phyloP scores from a whole-genome alignment of 2,113 vertebrate species.

The Gavia stellata region DNA sequence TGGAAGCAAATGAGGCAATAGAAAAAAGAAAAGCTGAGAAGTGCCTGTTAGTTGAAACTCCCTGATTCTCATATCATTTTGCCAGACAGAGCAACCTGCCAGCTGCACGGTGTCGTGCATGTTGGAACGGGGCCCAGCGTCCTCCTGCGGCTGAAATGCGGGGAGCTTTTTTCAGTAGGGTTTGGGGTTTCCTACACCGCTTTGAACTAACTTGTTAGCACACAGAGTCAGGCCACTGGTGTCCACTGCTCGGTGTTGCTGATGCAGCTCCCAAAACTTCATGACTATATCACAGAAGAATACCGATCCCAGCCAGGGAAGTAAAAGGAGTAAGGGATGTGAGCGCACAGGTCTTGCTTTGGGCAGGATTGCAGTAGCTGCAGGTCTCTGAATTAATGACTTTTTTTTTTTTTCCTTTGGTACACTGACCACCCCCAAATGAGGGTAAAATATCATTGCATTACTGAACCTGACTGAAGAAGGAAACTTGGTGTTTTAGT shows the following conservation, averaged over 20 bases:
- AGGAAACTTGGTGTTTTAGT: neutral
- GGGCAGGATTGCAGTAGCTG: neutral
- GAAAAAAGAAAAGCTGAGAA: neutral
- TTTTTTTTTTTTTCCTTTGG: too few species aligned
- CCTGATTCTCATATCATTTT: neutral
- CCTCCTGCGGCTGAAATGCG: neutral
- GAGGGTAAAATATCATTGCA: neutral
- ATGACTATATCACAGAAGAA: neutral
- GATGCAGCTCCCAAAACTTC: neutral
- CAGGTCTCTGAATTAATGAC: neutral
- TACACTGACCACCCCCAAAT: neutral
- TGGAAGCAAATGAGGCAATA: neutral
- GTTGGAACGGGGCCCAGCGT: fast-evolving
- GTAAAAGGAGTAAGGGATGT: neutral
- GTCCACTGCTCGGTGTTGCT: neutral
- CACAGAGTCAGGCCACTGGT: neutral
- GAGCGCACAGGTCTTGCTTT: neutral
- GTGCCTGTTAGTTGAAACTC: neutral
- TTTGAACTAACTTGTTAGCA: neutral
- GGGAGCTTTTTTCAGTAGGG: neutral
- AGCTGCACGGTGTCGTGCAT: fast-evolving
- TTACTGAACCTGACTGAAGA: neutral
- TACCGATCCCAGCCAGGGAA: too few species aligned
- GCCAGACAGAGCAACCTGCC: neutral
- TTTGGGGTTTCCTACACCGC: neutral